Conservation (phyloP, 2,888 invertebrate genomes). For the Salticus scenicus region DNA sequence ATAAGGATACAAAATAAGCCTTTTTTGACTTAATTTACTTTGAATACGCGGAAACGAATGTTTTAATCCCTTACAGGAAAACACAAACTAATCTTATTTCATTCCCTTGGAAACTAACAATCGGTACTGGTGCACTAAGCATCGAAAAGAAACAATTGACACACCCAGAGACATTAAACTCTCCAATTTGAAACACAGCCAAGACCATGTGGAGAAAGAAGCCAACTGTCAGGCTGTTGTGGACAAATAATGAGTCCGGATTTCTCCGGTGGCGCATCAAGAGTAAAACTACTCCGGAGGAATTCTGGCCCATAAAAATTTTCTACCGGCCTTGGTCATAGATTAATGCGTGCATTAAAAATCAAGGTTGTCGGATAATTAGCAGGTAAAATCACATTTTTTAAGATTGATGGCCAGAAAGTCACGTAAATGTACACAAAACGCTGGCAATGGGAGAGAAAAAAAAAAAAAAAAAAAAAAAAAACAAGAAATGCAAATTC, state of each 20-base stretch:
- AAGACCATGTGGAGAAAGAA: background rate
- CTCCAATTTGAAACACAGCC: background rate
- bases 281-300: background rate
- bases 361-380: constrained; percentile 8
- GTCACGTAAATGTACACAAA: background rate
- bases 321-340: background rate
- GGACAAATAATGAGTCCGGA: background rate
- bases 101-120: too few relatives aligned
- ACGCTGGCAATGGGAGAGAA: too few relatives aligned
- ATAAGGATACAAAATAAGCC: too few relatives aligned
- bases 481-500: too few relatives aligned
- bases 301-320: constrained; percentile 4
- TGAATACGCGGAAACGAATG: too few relatives aligned
- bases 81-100: too few relatives aligned
- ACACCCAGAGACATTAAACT: background rate
- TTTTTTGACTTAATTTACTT: too few relatives aligned
- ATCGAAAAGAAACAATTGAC: background rate
- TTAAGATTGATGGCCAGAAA: background rate
- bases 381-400: background rate
- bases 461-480: too few relatives aligned
- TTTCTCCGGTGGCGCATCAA: background rate
- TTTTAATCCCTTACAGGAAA: too few relatives aligned
- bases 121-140: too few relatives aligned
- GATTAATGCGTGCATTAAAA: background rate
- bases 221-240: background rate